Evolutionary conservation across 2,888 invertebrate species (phyloP).

Genomic region (Apamea anceps): DNA sequence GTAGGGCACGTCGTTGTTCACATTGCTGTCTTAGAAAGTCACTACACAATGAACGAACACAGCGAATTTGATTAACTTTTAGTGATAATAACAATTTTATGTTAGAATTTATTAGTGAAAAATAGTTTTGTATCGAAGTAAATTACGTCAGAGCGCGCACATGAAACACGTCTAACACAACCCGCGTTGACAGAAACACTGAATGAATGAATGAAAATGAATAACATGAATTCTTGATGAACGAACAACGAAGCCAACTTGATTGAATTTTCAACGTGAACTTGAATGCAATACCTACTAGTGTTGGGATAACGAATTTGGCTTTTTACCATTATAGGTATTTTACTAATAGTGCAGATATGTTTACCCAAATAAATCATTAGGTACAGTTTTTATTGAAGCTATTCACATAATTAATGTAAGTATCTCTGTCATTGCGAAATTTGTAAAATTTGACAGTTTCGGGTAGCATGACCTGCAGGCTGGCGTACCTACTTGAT

Average conservation of each 20-base stretch:
- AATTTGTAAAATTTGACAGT: neutral
- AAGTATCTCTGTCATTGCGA: neutral
- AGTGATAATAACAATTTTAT: constrained; percentile 52
- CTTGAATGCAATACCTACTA: neutral
- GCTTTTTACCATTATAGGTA: neutral
- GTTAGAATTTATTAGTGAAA: neutral
- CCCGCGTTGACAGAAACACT: constrained; percentile 51
- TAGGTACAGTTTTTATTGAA: neutral
- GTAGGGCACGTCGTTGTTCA: constrained; percentile 77
- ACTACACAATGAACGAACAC: constrained; percentile 10
- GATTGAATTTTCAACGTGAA: neutral
- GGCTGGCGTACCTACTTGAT: too few species aligned
- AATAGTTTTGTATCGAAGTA: constrained; percentile 51
- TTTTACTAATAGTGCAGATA: neutral
- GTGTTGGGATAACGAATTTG: constrained; percentile 11
- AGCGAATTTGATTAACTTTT: constrained; percentile 46
- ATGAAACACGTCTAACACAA: neutral
- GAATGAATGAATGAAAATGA: constrained; percentile 56
- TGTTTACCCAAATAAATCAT: neutral
- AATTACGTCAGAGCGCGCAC: constrained; percentile 41
- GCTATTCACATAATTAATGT: neutral
- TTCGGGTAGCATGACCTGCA: too few species aligned
- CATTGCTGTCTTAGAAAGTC: constrained; percentile 47
- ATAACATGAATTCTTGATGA: constrained; percentile 10
- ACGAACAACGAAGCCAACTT: constrained; percentile 11